Evolutionary conservation across 2,113 vertebrate species (phyloP).

Genomic region (Chiloscyllium plagiosum): DNA sequence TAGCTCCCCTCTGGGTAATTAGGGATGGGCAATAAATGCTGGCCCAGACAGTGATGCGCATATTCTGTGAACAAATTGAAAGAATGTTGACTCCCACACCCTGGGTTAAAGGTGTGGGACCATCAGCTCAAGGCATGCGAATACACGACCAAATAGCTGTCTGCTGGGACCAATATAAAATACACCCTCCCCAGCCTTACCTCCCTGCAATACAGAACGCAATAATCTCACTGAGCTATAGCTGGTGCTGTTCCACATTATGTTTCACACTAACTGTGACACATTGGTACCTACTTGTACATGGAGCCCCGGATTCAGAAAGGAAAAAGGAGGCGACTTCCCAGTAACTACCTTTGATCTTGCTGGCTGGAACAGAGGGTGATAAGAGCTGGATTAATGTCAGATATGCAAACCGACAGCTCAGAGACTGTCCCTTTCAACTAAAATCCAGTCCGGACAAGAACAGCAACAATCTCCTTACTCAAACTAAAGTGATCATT

Average conservation of each 20-base stretch:
- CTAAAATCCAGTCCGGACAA: background rate
- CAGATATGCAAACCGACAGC: background rate
- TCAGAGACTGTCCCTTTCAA: background rate
- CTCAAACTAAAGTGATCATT: background rate
- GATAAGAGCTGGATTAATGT: background rate
- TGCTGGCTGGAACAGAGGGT: slow-evolving; percentile 53
- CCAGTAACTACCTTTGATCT: slow-evolving; percentile 50
- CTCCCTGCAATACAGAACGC: background rate
- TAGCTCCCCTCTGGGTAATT: too few species aligned
- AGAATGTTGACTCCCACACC: background rate
- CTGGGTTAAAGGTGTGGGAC: background rate
- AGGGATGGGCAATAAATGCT: too few species aligned
- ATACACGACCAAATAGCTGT: background rate
- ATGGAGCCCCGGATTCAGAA: slow-evolving; percentile 56
- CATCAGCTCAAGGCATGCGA: background rate
- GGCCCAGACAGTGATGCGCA: too few species aligned
- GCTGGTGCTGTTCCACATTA: background rate
- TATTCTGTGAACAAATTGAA: too few species aligned
- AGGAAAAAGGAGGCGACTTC: slow-evolving; percentile 43
- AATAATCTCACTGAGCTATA: background rate
- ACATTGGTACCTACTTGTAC: slow-evolving; percentile 54
- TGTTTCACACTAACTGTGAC: background rate
- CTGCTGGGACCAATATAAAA: background rate
- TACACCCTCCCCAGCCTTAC: background rate
- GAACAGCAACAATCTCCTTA: background rate